These are phyloP conservation scores for Idaea aversata DNA, from an alignment of 2,888 invertebrate genomes.

Conservation along the genomic window DNA sequence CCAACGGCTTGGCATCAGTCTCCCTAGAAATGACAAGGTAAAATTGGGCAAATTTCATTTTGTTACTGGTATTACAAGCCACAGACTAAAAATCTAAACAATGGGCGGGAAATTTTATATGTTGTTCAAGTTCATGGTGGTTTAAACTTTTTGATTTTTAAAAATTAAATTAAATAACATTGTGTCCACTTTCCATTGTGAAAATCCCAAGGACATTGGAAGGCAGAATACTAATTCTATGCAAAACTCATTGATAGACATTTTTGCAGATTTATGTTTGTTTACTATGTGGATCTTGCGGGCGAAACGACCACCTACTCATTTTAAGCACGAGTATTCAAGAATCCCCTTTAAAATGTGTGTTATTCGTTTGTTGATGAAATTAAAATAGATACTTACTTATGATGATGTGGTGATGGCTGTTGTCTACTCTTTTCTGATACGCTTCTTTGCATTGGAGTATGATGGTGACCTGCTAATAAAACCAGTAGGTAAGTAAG, in stretches of 20 bases:
- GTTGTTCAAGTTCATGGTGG: no score
- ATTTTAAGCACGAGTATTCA: no score
- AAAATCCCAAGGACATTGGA: no score
- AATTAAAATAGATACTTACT: slow-evolving; percentile 38
- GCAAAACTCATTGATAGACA: no score
- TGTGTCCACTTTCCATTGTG: no score
- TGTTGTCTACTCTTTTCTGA: slow-evolving; percentile 83
- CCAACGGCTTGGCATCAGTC: slow-evolving; percentile 61
- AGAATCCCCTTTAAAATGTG: no score
- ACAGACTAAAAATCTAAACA: background rate
- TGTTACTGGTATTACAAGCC: background rate
- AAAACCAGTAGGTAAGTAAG: slow-evolving; percentile 7
- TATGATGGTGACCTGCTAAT: slow-evolving; percentile 57
- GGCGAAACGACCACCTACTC: no score
- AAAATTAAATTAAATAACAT: no score
- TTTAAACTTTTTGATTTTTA: no score
- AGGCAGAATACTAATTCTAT: no score
- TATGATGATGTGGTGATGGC: slow-evolving; percentile 68
- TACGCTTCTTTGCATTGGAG: slow-evolving; percentile 82
- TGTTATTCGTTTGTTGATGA: background rate
- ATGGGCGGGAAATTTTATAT: background rate
- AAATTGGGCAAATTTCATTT: background rate
- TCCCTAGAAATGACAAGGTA: slow-evolving; percentile 48
- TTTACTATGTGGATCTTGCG: no score
- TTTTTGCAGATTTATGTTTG: no score